Percentiles rank a stretch among this genome's conserved stretches.
phyloP scores from a whole-genome alignment of 2,113 vertebrate species.

The Mastomys natalensis region DNA sequence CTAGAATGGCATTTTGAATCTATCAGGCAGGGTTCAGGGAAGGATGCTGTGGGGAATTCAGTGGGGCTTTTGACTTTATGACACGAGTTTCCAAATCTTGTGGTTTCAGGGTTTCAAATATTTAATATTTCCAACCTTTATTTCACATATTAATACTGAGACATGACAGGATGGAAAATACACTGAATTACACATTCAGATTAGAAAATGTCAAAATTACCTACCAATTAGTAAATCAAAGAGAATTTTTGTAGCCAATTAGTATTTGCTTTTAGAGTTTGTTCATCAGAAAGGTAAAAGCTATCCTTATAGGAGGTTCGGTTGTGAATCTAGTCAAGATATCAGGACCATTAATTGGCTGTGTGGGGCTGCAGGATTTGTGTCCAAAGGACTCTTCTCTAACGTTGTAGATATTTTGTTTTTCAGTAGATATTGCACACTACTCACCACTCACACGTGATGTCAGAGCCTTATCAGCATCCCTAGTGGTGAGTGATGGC shows the following conservation, averaged over 20 bases:
- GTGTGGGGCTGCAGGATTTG: slow-evolving; percentile 70
- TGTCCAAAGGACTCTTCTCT: slow-evolving; percentile 81
- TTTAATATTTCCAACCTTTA: neutral
- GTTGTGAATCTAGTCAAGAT: slow-evolving; percentile 66
- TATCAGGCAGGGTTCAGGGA: neutral
- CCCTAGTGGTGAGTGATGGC: slow-evolving; percentile 81
- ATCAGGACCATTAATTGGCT: slow-evolving; percentile 77
- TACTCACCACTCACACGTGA: slow-evolving; percentile 81
- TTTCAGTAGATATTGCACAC: slow-evolving; percentile 80
- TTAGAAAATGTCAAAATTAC: neutral
- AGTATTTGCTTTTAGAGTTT: slow-evolving; percentile 54
- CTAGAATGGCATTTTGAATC: neutral
- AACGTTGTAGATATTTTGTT: slow-evolving; percentile 78
- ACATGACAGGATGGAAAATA: neutral
- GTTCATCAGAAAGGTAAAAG: slow-evolving; percentile 59
- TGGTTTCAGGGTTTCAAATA: neutral
- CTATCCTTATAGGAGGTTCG: slow-evolving; percentile 45
- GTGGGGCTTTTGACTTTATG: neutral
- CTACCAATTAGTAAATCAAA: neutral
- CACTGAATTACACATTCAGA: slow-evolving; percentile 1
- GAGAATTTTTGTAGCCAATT: slow-evolving; percentile 56
- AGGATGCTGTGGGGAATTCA: neutral
- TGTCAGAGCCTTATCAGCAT: slow-evolving; percentile 84
- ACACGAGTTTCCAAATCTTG: neutral
- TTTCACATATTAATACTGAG: neutral